These are phyloP conservation scores for Hylyphantes graminicola DNA, from an alignment of 1,140 invertebrate species.

Conservation along the genomic window DNA sequence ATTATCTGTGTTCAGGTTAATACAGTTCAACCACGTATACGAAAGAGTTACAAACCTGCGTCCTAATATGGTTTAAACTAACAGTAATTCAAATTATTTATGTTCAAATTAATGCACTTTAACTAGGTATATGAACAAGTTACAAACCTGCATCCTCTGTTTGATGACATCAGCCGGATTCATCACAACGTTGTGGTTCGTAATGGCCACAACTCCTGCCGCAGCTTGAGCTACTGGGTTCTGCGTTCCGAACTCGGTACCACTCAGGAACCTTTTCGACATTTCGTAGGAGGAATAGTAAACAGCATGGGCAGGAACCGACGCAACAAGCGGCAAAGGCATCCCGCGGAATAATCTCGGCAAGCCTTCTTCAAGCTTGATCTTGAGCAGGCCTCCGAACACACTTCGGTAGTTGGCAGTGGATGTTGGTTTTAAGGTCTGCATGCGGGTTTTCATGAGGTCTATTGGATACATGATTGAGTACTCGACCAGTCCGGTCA, in stretches of 20 bases:
- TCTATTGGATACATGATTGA: slow-evolving; percentile 98
- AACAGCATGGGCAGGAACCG: slow-evolving; percentile 96
- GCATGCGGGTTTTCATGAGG: slow-evolving; percentile 99
- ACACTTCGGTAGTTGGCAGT: slow-evolving; percentile 78
- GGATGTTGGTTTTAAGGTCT: slow-evolving; percentile 83
- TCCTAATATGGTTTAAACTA: too few relatives aligned
- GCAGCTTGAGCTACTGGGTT: slow-evolving; percentile 81
- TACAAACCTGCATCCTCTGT: slow-evolving; percentile 31
- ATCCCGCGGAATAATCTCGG: slow-evolving; percentile 91
- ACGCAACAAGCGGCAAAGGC: slow-evolving; percentile 89
- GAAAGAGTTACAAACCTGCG: too few relatives aligned
- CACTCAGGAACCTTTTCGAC: slow-evolving; percentile 80
- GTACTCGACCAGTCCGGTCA: slow-evolving; percentile 98
- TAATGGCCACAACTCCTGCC: slow-evolving; percentile 63
- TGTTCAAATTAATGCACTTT: too few relatives aligned
- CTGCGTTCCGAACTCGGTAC: slow-evolving; percentile 63
- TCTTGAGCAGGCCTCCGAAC: slow-evolving; percentile 81
- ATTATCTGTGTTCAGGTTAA: too few relatives aligned
- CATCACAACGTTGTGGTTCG: slow-evolving; percentile 35
- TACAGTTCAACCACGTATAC: too few relatives aligned
- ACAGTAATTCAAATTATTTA: too few relatives aligned
- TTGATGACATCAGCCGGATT: slow-evolving; percentile 43
- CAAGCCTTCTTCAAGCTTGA: slow-evolving; percentile 91
- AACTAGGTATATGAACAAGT: too few relatives aligned
- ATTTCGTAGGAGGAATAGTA: slow-evolving; percentile 99